These are phyloP conservation scores for Brachionus rotundiformis DNA, from an alignment of 1,140 invertebrate species.

Conservation along the genomic window DNA sequence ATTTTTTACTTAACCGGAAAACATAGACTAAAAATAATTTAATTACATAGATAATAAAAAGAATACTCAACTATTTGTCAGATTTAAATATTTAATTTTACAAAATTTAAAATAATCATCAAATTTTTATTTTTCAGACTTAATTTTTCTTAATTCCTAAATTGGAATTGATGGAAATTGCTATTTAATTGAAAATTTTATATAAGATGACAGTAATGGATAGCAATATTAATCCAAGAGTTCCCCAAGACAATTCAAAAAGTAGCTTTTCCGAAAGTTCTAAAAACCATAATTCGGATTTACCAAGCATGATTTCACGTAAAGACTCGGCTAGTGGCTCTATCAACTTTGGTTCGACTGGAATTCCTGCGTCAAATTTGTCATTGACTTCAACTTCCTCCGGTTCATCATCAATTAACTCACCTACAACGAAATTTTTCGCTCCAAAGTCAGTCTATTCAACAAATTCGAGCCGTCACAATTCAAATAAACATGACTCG, in stretches of 20 bases:
- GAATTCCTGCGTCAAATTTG: slow-evolving; percentile 31
- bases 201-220: slow-evolving; percentile 38
- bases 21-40: not conserved
- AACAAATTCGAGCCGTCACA: not conserved
- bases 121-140: not conserved
- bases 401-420: slow-evolving; percentile 16
- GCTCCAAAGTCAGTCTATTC: not conserved
- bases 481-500: slow-evolving; percentile 35
- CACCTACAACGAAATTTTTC: slow-evolving; percentile 26
- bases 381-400: slow-evolving; percentile 18
- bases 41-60: not conserved
- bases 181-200: not conserved
- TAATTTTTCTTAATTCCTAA: not conserved
- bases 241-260: not conserved
- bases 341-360: slow-evolving; percentile 29
- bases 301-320: not conserved
- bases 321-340: slow-evolving; percentile 7
- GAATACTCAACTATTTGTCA: too few relatives aligned
- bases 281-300: not conserved
- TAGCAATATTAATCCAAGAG: not conserved
- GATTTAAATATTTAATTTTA: not conserved
- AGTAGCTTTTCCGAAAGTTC: not conserved
- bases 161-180: not conserved
- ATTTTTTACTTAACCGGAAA: not conserved
- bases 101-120: not conserved